These are phyloP conservation scores for Herpailurus yagouaroundi DNA, from an alignment of 2,113 vertebrate genomes.

Conservation along the genomic window DNA sequence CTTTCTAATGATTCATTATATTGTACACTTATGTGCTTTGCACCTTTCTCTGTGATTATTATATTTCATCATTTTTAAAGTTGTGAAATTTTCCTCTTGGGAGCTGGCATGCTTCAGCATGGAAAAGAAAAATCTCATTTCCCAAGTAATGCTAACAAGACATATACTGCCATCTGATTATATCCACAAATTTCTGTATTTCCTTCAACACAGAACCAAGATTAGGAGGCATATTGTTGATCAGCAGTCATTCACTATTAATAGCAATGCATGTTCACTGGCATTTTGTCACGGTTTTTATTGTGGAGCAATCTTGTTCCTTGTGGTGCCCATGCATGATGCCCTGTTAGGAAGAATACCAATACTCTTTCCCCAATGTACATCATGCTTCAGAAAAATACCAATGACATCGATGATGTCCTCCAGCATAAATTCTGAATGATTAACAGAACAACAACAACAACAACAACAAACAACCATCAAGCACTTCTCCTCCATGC, in stretches of 20 bases:
- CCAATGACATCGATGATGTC: not conserved
- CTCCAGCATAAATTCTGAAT: not conserved
- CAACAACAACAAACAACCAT: not conserved
- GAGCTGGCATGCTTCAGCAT: not conserved
- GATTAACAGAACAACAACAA: not conserved
- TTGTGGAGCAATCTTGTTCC: not conserved
- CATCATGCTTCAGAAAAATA: not conserved
- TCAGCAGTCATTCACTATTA: not conserved
- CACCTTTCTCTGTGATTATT: not conserved
- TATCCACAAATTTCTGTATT: not conserved
- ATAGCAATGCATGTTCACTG: not conserved
- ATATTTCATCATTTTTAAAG: conserved; percentile 12
- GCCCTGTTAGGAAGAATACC: not conserved
- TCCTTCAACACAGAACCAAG: not conserved
- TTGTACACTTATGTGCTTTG: not conserved
- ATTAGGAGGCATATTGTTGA: not conserved
- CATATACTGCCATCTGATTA: not conserved
- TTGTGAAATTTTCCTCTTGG: not conserved
- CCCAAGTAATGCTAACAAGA: not conserved
- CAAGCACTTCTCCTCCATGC: not conserved
- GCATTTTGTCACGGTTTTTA: not conserved
- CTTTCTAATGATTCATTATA: not conserved
- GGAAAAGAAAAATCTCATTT: conserved; percentile 39
- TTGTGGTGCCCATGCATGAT: not conserved
- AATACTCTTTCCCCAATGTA: not conserved